Base-by-base conservation (phyloP, 2,797 vertebrate genomes). In the Enteromius radiatus region DNA sequence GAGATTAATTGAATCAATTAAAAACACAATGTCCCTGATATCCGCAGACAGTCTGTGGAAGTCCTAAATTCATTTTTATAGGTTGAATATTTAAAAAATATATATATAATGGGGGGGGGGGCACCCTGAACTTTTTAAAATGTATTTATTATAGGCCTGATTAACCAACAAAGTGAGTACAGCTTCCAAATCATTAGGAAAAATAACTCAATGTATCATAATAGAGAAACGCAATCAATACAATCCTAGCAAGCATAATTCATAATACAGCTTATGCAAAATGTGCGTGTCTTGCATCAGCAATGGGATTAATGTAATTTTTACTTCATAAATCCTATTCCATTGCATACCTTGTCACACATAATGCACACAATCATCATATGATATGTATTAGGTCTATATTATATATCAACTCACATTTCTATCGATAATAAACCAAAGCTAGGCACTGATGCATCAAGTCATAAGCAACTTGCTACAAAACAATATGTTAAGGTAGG, bases 401-500 rank as follows among this genome's bases (percentile, higher is more conserved):
- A 63, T 61, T 64, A 64, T 64, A 64, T 56, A 73, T 73, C 7
- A 14, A 23, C 54, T 59, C 43, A 45, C 47, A 70, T 56, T 5
- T 28, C 33, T 21, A 65, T 47, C 2, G 21, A 64, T 23, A 17
- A 19, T 56, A 38, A 71, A 36, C 33, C 26, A 74, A 71, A 68
- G 26, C 38, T 19, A 68, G 54, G 45, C 67, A 70, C 77, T 38
- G 26, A 68, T 28, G 68, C 83, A 83, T 86, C 74, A 54, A 54
- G 78, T 88, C 80, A 83, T 17, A 61, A 52, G 56, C 31, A 82
- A 84, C 77, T 73, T 82, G 17, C 71, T 52, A 17, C 54, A 69
- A 21, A 9, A 41, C 5, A 76, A 43, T 70, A 14, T 68, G 73
- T 23, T 67, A 38, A 78, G 11, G 21, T 28, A 76, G 76, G 9